Percentiles rank a stretch among this genome's conserved stretches.
These are phyloP conservation scores for Pemphigus obesinymphae DNA, from an alignment of 1,140 invertebrate genomes.

Conservation along the genomic window DNA sequence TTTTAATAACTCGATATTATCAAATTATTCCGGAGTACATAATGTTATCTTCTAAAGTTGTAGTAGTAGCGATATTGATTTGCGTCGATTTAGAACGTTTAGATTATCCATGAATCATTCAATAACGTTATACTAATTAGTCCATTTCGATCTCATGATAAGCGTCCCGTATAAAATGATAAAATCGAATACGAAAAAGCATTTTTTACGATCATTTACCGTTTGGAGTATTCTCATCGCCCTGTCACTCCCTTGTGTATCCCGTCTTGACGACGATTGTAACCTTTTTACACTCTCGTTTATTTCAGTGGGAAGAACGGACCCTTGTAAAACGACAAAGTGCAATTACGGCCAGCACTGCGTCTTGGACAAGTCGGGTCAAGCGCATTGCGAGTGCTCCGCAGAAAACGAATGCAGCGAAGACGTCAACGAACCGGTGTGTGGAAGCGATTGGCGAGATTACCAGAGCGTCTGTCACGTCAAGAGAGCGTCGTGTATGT, in stretches of 20 bases:
- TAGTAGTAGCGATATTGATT: too few relatives aligned
- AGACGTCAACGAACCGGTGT: slow-evolving; percentile 56
- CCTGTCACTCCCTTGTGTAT: too few relatives aligned
- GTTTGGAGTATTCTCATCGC: too few relatives aligned
- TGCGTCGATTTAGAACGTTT: too few relatives aligned
- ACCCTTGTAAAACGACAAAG: background rate
- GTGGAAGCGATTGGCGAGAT: slow-evolving; percentile 68
- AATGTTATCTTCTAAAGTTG: too few relatives aligned
- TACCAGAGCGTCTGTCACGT: slow-evolving; percentile 78
- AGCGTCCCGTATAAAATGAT: background rate
- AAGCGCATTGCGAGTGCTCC: slow-evolving; percentile 43
- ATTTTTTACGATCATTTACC: too few relatives aligned
- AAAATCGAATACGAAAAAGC: background rate
- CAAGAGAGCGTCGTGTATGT: slow-evolving; percentile 67
- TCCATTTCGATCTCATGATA: background rate
- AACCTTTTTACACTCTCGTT: background rate
- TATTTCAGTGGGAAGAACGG: background rate
- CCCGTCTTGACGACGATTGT: background rate
- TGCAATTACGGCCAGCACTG: background rate
- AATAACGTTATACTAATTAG: too few relatives aligned
- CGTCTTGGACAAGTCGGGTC: background rate
- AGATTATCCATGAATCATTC: too few relatives aligned
- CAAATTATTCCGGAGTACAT: too few relatives aligned
- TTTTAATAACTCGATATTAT: too few relatives aligned
- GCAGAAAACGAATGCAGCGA: slow-evolving; percentile 42